Evolutionary conservation across 2,113 vertebrate genomes (phyloP), one percentile per base, ranked within the genome.

Genomic region (Solea solea): DNA sequence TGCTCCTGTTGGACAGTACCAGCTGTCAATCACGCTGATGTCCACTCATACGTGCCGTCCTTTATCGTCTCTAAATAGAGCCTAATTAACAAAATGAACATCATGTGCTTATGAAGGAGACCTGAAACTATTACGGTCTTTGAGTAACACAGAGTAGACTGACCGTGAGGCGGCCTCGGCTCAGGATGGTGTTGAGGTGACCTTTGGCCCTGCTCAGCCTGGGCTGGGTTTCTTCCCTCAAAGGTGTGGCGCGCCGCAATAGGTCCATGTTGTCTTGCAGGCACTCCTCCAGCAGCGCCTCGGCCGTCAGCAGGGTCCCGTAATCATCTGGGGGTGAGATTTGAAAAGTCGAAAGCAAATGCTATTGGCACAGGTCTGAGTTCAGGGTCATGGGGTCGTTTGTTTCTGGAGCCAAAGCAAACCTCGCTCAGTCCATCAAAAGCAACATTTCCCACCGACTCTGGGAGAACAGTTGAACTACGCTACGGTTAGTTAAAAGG

Each of bases 211-310:
- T 93, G 56, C 56, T 79, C 64, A 99, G 90, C 85, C 91, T 95
- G 21, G 91, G 90, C 59, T 96, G 96, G n/a, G 79, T 93, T 73
- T 93, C 95, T 77, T 97, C 97, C 72, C 88, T 82, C 88, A 98
- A 69, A 60, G 95, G 95, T 28, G 93, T 88, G 69, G 91, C 94
- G 71, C 92, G 93, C 77, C 93, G 94, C 71, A 98, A 86, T 42
- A 94, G 93, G 85, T 94, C 69, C 28, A 94, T 89, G 71, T 97
- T 98, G 45, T 97, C 96, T 78, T 94, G 93, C 64, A 98, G 86
- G 83, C 95, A 96, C 61, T 96, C 94, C 83, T 99, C 98, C 86
- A 99, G 87, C 74, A 96, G 84, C 21, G 91, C 91, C 76, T 99
- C 98, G 0, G 96, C 97, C 80, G 95, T 90, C 76, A 98, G 83